Base-by-base conservation (phyloP, 2,113 vertebrate species). In the Pterophyllum scalare region DNA sequence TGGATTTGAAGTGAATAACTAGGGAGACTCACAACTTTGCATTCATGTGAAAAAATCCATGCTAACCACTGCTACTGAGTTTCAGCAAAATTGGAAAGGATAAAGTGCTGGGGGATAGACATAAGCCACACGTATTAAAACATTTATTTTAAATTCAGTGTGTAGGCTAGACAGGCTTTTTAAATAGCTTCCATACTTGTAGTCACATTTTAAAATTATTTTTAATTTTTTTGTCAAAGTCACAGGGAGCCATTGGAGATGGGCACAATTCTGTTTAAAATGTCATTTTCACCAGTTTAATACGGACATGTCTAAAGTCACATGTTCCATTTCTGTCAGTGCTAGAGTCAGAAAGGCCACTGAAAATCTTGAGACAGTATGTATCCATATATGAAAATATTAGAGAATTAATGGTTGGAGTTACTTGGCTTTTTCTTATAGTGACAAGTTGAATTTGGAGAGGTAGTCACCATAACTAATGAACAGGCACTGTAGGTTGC, bases 71-170 rank as follows among this genome's bases (percentile, higher is more conserved):
- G 14, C 40, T 15, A 49, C 5, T 17, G 43, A 49, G 5, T 15
- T 49, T 49, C 43, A 49, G 43, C 43, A 49, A 49, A 20, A 70
- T 19, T 70, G 26, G 3, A 2, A 49, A 70, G 11, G 46, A 43
- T 28, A 28, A 28, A 49, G 46, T 49, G 46, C 5, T 19, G 15
- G 46, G 14, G 2, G 8, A 22, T 65, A 15, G 62, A 26, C n/a
- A 26, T 17, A 11, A 67, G 6, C 22, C 2, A 2, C 52, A n/a
- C 3, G 9, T 56, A 56, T 56, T 56, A 56, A 54, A 54, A 54
- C 52, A 40, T 40, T 26, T 35, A 11, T 67, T 65, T 43, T 0
- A 0, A 10, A 17, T 46, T 65, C 38, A 19, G 0, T 26, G 0
- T 26, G 15, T 17, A 24, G 62, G 14, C 2, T 12, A 40, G 38